A percentile compares a stretch with the other conserved stretches of the same genome.
Conservation (phyloP, 2,888 invertebrate species). For the Stenolophus ochropezus region DNA sequence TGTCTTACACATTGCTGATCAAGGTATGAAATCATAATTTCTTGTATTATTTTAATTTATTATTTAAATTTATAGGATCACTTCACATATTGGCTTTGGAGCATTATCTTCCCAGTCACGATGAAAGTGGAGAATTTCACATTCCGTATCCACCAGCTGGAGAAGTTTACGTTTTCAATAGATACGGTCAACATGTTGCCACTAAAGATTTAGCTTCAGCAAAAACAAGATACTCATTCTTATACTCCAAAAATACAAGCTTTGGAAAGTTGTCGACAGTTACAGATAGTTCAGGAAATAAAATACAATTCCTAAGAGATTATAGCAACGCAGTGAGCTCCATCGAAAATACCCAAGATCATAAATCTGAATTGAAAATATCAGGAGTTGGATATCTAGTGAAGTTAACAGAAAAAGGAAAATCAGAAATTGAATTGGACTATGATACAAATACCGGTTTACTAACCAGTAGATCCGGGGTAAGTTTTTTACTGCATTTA, state of each 20-base stretch:
- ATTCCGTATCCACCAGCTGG: constrained; percentile 95
- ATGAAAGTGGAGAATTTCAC: constrained; percentile 92
- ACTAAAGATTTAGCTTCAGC: constrained; percentile 97
- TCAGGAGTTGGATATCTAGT: constrained; percentile 94
- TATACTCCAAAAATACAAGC: constrained; percentile 97
- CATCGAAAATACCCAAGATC: constrained; percentile 95
- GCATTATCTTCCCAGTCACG: constrained; percentile 90
- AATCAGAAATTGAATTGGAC: constrained; percentile 91
- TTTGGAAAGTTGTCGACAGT: constrained; percentile 95
- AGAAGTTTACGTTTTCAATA: constrained; percentile 94
- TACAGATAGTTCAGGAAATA: constrained; percentile 94
- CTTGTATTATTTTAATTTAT: neutral
- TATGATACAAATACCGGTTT: constrained; percentile 93
- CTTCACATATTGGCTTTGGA: constrained; percentile 83
- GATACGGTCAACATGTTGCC: constrained; percentile 96
- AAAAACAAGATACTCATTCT: constrained; percentile 94
- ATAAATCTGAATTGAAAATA: constrained; percentile 93
- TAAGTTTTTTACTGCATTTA: constrained; percentile 70
- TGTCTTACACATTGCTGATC: constrained; percentile 96
- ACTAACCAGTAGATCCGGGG: constrained; percentile 88
- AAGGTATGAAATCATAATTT: constrained; percentile 75
- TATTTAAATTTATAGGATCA: constrained; percentile 78
- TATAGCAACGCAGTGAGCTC: constrained; percentile 93
- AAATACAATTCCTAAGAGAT: constrained; percentile 92
- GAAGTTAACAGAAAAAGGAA: constrained; percentile 90